Conservation (phyloP, 2,888 invertebrate species). For the Harpalus rubripes region DNA sequence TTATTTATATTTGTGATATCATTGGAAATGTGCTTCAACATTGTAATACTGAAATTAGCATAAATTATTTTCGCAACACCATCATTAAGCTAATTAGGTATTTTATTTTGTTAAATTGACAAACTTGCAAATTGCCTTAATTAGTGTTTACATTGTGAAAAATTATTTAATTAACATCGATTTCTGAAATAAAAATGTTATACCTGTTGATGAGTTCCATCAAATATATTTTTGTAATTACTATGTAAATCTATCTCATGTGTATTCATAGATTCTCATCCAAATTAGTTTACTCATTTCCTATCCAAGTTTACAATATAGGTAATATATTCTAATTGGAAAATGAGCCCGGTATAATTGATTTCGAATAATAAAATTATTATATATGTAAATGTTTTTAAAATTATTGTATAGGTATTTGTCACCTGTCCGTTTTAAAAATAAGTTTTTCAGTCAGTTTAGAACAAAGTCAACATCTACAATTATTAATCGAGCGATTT, state of each 20-base stretch:
- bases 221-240: conserved; percentile 49
- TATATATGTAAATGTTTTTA: not conserved
- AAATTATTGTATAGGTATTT: not conserved
- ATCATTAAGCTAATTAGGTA: conserved; percentile 25
- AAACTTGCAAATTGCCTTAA: conserved; percentile 34
- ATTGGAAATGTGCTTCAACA: not conserved
- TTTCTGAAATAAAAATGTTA: conserved; percentile 35
- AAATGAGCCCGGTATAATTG: not conserved
- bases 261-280: conserved; percentile 45
- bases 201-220: conserved; percentile 49
- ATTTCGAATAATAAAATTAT: too few relatives aligned
- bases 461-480: too few relatives aligned
- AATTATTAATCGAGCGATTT: too few relatives aligned
- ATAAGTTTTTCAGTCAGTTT: too few relatives aligned
- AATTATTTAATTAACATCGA: conserved; percentile 51
- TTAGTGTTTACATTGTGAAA: conserved; percentile 30
- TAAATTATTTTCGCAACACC: conserved; percentile 4
- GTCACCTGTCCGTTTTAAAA: too few relatives aligned
- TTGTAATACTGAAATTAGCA: conserved; percentile 2
- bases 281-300: conserved; percentile 28
- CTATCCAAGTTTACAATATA: conserved; percentile 2
- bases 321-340: conserved; percentile 28
- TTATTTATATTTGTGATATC: not conserved
- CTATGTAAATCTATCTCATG: conserved; percentile 42
- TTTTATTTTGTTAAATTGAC: conserved; percentile 40